Evolutionary conservation across 2,888 invertebrate genomes (phyloP), one percentile per base, ranked within the genome.

Genomic region (Pseudanteris insignis): DNA sequence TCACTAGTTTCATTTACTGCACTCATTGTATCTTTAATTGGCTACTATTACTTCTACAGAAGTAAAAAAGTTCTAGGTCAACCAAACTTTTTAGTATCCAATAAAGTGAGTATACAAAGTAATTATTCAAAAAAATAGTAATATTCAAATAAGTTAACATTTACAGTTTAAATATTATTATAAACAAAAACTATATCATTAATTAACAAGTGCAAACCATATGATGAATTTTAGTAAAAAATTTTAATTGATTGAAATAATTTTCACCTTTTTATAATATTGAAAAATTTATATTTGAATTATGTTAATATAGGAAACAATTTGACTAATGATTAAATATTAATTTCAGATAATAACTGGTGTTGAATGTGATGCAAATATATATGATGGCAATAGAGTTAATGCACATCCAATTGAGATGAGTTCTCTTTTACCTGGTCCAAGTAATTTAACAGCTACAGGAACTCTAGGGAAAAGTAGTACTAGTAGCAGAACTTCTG

Each of bases 371-470:
- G 79, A 89, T 78, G 90, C 91, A 78, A 91, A 91, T 77, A 91
- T 91, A 67, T 91, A 91, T 77, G 79, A 79, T 30, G 91, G 91
- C 1, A 89, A 90, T 74, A 88, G 89, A 2, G 87, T 88, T 72
- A 83, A 88, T 8, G 89, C 88, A 67, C 88, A 90, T 15, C 89
- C 88, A 0, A 89, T 94, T 79, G 95, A 95, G 83, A 86, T 93
- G 87, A 91, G 89, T 75, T 90, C 91, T 48, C 81, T 92, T 40
- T 81, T 92, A 41, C 85, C 85, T 12, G 86, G 85, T 51, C 83
- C 83, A 62, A 79, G 71, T 8, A 78, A 77, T 46, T 81, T 82
- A 70, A 84, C 83, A 70, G 83, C 84, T 66, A 44, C 25, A 21
- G 78, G 85, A 70, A 80, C 82, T 69, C 72, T 81, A 82, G 67